Evolutionary conservation across 2,797 vertebrate genomes (phyloP), one percentile per base, ranked within the genome.

Genomic region (Babyrousa celebensis): DNA sequence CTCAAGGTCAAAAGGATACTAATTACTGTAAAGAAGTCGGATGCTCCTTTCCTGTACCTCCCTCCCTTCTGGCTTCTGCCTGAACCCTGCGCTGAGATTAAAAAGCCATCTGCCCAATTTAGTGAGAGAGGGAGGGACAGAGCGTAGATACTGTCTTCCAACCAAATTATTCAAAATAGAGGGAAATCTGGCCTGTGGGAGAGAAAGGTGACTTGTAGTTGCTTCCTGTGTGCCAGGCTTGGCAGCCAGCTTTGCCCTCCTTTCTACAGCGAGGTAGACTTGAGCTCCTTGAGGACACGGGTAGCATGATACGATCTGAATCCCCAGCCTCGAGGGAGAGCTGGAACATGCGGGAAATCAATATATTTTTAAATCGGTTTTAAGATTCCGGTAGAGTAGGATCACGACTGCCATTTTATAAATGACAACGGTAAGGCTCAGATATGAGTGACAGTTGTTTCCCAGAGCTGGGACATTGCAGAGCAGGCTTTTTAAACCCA

Each of bases 1-100:
- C 25, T 90, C 94, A 43, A 1, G 90, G 63, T 95, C 96, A 96
- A 94, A 96, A 97, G 96, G 93, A 96, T 63, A 82, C 95, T 77
- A 29, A 98, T 98, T 97, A 83, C 6, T 9, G 9, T 56, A 56
- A 96, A 80, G 80, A 85, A 79, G 36, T 94, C 40, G 4, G 82
- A 94, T 29, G 36, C 96, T 88, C 32, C 56, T 90, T 95, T 92
- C 75, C 0, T 87, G 63, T 80, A 48, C 48, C 65, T 95, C 74
- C 82, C 63, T 78, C 43, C 60, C 48, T 56, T 78, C 85, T 91
- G 74, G 60, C 79, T 75, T 58, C 85, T 91, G 97, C 82, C 68
- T 89, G 83, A 91, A 96, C 89, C 54, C 86, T 88, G 32, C 48
- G 21, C 63, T 48, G 54, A 91, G 70, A 83, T 52, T 84, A 15